phyloP scores from a whole-genome alignment of 2,113 vertebrate species.

The Cebidichthys violaceus region DNA sequence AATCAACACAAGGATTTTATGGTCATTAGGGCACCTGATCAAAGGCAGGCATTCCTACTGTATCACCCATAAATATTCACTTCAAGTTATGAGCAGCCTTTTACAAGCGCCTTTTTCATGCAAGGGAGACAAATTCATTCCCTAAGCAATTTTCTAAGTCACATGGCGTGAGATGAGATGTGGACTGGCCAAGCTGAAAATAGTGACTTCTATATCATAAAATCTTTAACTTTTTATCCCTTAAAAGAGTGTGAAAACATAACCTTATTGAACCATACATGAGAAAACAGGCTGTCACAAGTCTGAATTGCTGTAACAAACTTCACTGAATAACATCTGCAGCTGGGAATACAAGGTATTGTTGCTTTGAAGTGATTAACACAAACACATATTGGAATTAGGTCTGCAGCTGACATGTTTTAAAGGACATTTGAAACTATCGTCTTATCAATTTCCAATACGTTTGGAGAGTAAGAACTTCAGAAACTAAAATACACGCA shows the following conservation, averaged over 20 bases:
- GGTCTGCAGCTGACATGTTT: slow-evolving; percentile 28
- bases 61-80: slow-evolving; percentile 73
- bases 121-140: slow-evolving; percentile 33
- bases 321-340: slow-evolving; percentile 17
- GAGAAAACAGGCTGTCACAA: slow-evolving; percentile 11
- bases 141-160: slow-evolving; percentile 25
- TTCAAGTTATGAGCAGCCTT: slow-evolving; percentile 36
- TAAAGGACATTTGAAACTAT: slow-evolving; percentile 38
- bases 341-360: slow-evolving; percentile 3
- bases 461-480: slow-evolving; percentile 18
- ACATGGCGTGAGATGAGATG: slow-evolving; percentile 30
- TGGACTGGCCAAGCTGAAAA: slow-evolving; percentile 25
- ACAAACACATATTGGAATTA: slow-evolving; percentile 34
- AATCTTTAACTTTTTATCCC: slow-evolving; percentile 20
- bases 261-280: background rate
- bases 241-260: slow-evolving; percentile 44
- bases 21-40: slow-evolving; percentile 72
- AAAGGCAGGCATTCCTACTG: slow-evolving; percentile 58
- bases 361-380: slow-evolving; percentile 35
- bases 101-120: slow-evolving; percentile 9
- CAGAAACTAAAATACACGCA: slow-evolving; percentile 23
- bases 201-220: slow-evolving; percentile 22
- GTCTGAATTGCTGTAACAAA: slow-evolving; percentile 21
- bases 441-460: slow-evolving; percentile 45
- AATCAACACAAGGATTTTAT: slow-evolving; percentile 70